Base-by-base conservation (phyloP, 2,113 vertebrate genomes). In the Phocoena sinus region DNA sequence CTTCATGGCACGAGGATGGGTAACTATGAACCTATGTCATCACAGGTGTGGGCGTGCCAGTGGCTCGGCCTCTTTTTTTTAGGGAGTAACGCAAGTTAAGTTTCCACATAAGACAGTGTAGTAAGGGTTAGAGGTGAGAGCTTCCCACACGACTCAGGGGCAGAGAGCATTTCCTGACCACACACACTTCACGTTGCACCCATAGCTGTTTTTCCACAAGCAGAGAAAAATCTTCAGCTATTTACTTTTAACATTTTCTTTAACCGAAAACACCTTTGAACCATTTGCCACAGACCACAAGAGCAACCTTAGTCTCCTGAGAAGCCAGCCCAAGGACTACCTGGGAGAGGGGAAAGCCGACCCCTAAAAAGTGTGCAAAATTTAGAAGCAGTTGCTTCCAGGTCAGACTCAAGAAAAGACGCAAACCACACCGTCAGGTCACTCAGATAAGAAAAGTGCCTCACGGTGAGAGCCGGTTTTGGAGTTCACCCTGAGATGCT, bases 21-120 rank as follows among this genome's bases (percentile, higher is more conserved):
- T 17, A 21, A 0, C 1, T 1, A 2, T 0, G 76, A 50, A 15
- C 28, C 0, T 8, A 4, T 4, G 1, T 20, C 33, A 6, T 53
- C 2, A 20, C 3, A 8, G 2, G 20, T 9, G 1, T 1, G 8
- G 36, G 20, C 5, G 3, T 4, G 31, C 44, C 6, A 13, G 9
- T 1, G 50, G 28, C 60, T 5, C 1, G 10, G 65, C 28, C 6
- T 9, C 38, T 10, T 33, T 60, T 65, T 3, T 31, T 15, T 23
- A 79, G 14, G 18, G 1, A 9, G 62, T 3, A 33, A 53, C 31
- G 14, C 8, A 2, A 7, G 62, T 58, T 58, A 12, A 6, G 25
- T 7, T 25, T 8, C 26, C 53, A 44, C 0, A 20, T 4, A 2
- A 8, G 11, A 38, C 0, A 41, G 18, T 0, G 15, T 6, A 12